phyloP scores from a whole-genome alignment of 2,888 invertebrate genomes.

The Eucera pruinosa region DNA sequence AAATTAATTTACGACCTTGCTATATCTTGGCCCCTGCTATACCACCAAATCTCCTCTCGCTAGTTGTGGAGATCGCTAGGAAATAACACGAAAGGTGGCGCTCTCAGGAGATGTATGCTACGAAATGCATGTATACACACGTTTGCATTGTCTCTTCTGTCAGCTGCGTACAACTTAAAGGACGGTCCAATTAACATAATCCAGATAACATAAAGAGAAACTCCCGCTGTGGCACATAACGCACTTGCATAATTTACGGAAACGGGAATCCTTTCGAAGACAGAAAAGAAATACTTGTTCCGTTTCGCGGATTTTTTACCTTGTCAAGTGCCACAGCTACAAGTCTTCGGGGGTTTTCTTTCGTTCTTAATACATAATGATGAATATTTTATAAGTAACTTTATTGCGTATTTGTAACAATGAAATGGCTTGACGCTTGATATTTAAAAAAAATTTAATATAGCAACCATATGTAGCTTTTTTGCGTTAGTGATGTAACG shows the following conservation, averaged over 20 bases:
- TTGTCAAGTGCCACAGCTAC: background rate
- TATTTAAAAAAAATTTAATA: background rate
- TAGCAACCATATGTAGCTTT: background rate
- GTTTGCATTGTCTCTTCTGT: background rate
- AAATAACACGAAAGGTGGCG: conserved; percentile 21
- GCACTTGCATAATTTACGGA: background rate
- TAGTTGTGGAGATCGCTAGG: conserved; percentile 2
- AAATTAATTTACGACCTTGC: too few species aligned
- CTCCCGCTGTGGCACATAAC: background rate
- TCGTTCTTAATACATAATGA: conserved; percentile 18
- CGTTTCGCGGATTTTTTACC: background rate
- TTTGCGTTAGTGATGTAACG: conserved; percentile 2
- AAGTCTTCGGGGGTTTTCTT: background rate
- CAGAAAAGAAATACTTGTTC: background rate
- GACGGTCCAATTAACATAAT: background rate
- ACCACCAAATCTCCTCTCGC: too few species aligned
- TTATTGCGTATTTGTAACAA: background rate
- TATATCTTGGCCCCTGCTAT: too few species aligned
- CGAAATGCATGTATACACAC: background rate
- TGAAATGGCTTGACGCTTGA: background rate
- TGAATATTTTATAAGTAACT: conserved; percentile 4
- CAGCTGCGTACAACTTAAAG: background rate
- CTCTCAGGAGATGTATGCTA: background rate
- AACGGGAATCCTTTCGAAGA: background rate
- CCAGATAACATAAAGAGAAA: too few species aligned